Base-by-base conservation (phyloP, 2,113 vertebrate genomes). In the Chloropsis hardwickii region DNA sequence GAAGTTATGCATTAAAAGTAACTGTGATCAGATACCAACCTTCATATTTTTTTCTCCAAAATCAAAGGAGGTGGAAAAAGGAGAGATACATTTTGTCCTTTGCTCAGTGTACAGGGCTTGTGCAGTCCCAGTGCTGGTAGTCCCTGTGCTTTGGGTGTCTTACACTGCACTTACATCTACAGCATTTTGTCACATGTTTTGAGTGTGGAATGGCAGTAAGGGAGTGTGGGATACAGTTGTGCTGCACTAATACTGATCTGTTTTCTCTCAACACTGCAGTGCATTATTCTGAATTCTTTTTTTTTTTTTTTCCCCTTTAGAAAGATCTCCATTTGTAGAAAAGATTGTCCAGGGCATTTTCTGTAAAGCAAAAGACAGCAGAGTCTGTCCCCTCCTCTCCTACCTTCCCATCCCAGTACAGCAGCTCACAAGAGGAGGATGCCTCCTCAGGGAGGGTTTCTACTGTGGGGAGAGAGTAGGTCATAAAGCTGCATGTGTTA, bases 1-100 rank as follows among this genome's bases (percentile, higher is more conserved):
- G 11, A 65, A 73, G 35, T 58, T 72, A 65, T 45, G 10, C 28
- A 29, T 87, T 90, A 48, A 64, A 87, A 44, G 35, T 62, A 78
- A 33, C 14, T 74, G 39, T 0, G 0, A 6, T 65, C 61, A 67
- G 24, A 50, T 67, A 35, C 7, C 17, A 54, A 4, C 0, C 0
- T 58, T 82, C 1, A 2, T 24, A 12, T 24, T 29, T 42, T 42
- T 48, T 47, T 7, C 5, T 11, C 14, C 7, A 27, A 19, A 69
- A 29, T 58, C 35, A 33, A 70, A 84, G 37, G 14, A 61, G 7
- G 10, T 20, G n/a, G 31, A 66, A 78, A 57, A 54, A 62, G 37
- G 57, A 71, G 44, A 58, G 27, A 23, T 6, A 2, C 0, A 0
- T 62, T 88, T 61, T 91, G 45, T 72, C 28, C 31, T 90, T 16